Evolutionary conservation across 2,797 vertebrate genomes (phyloP).

Genomic region (Pelochelys cantorii): DNA sequence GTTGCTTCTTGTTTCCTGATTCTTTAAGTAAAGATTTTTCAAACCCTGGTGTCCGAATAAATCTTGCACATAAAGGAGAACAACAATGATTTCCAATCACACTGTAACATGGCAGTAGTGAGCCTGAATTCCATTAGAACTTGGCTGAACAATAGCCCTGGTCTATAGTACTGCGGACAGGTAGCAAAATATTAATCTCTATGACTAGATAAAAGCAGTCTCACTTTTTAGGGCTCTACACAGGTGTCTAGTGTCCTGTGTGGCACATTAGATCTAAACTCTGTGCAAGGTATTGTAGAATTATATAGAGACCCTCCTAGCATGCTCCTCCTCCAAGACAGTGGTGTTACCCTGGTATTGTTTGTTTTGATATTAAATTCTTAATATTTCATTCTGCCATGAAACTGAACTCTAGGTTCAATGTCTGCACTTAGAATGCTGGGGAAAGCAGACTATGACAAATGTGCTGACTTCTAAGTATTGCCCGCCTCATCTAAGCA

Average conservation of each 20-base stretch:
- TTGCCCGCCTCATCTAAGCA: background rate
- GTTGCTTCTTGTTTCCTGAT: background rate
- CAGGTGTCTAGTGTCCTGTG: background rate
- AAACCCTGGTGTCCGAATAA: constrained; percentile 1
- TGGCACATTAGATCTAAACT: background rate
- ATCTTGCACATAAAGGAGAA: background rate
- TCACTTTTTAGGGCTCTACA: background rate
- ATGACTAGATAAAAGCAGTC: background rate
- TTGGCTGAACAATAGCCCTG: background rate
- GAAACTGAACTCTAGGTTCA: background rate
- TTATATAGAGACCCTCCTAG: fast-evolving
- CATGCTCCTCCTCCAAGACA: background rate
- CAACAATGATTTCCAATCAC: fast-evolving
- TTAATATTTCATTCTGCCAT: background rate
- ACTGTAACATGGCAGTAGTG: background rate
- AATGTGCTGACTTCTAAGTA: background rate
- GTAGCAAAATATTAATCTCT: background rate
- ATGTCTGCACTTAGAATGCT: background rate
- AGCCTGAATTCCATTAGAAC: background rate
- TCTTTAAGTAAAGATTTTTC: background rate
- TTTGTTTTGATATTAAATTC: background rate
- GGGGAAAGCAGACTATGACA: background rate
- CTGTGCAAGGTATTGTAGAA: background rate
- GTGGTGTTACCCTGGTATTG: background rate
- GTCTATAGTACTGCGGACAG: background rate